Base-by-base conservation (phyloP, 2,888 invertebrate species). In the Ectemnius lituratus region DNA sequence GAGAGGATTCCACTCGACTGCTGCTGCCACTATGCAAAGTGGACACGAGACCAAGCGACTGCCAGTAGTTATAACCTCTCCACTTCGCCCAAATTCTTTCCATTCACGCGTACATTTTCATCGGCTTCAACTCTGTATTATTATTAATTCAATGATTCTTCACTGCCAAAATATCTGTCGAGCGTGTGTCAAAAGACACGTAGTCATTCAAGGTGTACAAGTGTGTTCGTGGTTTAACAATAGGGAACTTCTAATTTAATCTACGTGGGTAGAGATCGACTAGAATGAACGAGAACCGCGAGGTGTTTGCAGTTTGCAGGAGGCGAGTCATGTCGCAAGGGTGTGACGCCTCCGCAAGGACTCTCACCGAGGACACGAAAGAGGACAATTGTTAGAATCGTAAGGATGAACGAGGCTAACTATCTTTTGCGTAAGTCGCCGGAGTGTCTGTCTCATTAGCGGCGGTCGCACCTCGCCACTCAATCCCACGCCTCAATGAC, bases 401-500 rank as follows among this genome's bases (percentile, higher is more conserved):
- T 71, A 70, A 49, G 69, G 56, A 78, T 75, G 79, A 68, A 58
- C 58, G 58, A 37, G 37, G 37, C 63, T 81, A 76, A 80, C 70
- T 68, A 82, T 68, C 62, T 59, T 37, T 82, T 80, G 81, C 79
- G 73, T 71, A 82, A 81, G 65, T 62, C 64, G 56, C 20, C 37
- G 37, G 37, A 37, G 37, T 37, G 47, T 52, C 67, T 46, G 56
- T 8, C 72, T 78, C 80, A 78, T 82, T 82, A 81, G 58, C 69
- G 70, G 37, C 37, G 72, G 73, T 74, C 70, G 57, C 73, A 49
- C 62, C 74, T 69, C 49, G 69, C 66, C 78, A 84, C 80, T 77
- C 79, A 83, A 84, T 87, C 84, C 81, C 84, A 86, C 84, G 86
- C 83, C 77, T 84, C 75, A 82, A 82, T 84, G 76, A 79, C 76